Conservation (phyloP, 2,113 vertebrate species). For the Rousettus leschenaultii region DNA sequence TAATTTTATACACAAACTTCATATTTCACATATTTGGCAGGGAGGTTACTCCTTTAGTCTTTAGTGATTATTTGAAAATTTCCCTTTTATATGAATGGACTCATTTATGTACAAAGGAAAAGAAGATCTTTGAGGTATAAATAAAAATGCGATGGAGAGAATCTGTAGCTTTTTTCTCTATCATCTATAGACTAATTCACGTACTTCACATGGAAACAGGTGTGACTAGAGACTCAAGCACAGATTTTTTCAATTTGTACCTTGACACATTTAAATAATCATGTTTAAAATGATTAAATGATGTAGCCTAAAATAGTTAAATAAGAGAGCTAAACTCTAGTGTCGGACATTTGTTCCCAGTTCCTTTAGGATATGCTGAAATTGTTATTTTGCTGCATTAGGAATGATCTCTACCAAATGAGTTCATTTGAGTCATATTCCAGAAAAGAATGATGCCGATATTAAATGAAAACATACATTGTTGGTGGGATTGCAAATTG, state of each 20-base stretch:
- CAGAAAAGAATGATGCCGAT: not conserved
- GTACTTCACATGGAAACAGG: not conserved
- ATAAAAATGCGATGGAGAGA: not conserved
- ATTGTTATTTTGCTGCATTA: not conserved
- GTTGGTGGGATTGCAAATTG: too few relatives aligned
- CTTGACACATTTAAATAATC: not conserved
- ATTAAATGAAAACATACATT: too few relatives aligned
- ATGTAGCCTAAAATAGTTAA: not conserved
- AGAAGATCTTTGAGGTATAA: not conserved
- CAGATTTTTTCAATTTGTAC: not conserved
- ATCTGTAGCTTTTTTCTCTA: not conserved
- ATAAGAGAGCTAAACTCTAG: not conserved
- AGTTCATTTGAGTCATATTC: not conserved
- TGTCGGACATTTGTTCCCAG: not conserved
- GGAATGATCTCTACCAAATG: not conserved
- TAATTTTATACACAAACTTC: not conserved
- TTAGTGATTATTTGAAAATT: not conserved
- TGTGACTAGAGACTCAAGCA: not conserved
- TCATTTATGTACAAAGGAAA: not conserved
- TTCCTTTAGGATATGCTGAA: not conserved
- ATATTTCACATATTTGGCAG: not conserved
- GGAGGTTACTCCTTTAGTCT: not conserved
- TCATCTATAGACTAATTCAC: not conserved
- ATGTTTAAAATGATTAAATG: too few relatives aligned
- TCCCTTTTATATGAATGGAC: not conserved